A percentile compares a stretch with the other conserved stretches of the same genome.
Conservation (phyloP, 2,797 vertebrate genomes). For the Fistularia commersonii region DNA sequence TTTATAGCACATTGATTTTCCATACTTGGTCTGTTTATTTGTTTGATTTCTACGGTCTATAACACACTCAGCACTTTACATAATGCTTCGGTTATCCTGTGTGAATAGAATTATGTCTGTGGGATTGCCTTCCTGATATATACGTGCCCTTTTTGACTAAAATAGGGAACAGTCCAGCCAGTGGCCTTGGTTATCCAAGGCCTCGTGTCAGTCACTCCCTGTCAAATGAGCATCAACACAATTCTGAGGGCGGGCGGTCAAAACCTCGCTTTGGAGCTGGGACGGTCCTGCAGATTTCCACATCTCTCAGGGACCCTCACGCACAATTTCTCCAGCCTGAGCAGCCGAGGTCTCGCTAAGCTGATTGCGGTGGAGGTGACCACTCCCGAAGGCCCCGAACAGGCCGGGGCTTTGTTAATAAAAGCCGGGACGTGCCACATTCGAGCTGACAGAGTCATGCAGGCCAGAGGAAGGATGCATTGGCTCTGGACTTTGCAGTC, state of each 20-base stretch:
- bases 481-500: conserved; percentile 73
- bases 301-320: conserved; percentile 60
- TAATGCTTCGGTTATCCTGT: no score
- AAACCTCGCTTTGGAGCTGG: conserved; percentile 61
- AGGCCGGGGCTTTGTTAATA: conserved; percentile 59
- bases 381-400: conserved; percentile 22
- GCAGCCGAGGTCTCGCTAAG: conserved; percentile 63
- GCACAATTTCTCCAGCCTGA: conserved; percentile 68
- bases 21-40: no score
- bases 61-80: no score
- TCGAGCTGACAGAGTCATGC: conserved; percentile 52
- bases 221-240: conserved; percentile 48
- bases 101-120: no score
- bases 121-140: background rate
- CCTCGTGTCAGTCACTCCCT: conserved; percentile 56
- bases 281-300: conserved; percentile 54
- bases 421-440: conserved; percentile 72
- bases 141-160: background rate
- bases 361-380: conserved; percentile 53
- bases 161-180: conserved; percentile 64
- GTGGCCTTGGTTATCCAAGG: conserved; percentile 56
- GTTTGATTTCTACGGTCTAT: no score
- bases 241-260: conserved; percentile 65
- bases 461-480: conserved; percentile 33
- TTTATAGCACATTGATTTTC: no score